Evolutionary conservation across 1,140 invertebrate genomes (phyloP), one percentile per base, ranked within the genome.

Genomic region (Carcinoscorpius rotundicauda): DNA sequence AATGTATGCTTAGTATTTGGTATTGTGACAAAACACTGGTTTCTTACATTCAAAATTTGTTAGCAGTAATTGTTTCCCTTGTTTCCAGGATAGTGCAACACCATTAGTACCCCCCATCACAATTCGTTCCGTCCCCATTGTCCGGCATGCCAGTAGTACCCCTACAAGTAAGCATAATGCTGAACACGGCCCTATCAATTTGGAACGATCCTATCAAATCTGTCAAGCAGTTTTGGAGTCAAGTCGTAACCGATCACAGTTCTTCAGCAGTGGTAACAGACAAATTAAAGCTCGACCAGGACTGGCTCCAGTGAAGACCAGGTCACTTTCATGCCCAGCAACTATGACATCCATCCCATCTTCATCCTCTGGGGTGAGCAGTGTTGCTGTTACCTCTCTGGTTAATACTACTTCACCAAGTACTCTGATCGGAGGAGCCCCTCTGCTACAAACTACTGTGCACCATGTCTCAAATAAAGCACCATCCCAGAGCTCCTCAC

Each of bases 191-290:
- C 89, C 89, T 4, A 88, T 95, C 5, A 96, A 96, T 78, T 78
- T 96, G 9, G 91, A 95, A 75, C 81, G 93, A 51, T 96, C 93
- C 72, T 93, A 95, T 75, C 91, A 96, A 77, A 97, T 97, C 71
- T 96, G 93, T 77, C 91, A 95, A 77, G 91, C 90, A 55, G 92
- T 94, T 60, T 92, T 96, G 68, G 89, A 93, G 78, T 93, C 91
- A 73, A 91, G 88, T 73, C 89, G 88, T 0, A 93, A 93, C 77
- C 79, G 89, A 48, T 58, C 49, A 87, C 91, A 75, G 89, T 91
- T 73, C 74, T 93, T n/a, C 84, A 87, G 66, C 86, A 62, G 58
- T 60, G 59, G 59, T 49, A n/a, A 60, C 48, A 57, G n/a, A 29
- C 56, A 57, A 57, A 11, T 57, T 10, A 57, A 57, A 57, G 56